A percentile compares a stretch with the other conserved stretches of the same genome.
Conservation (phyloP, 2,113 vertebrate species). For the Dascyllus trimaculatus region DNA sequence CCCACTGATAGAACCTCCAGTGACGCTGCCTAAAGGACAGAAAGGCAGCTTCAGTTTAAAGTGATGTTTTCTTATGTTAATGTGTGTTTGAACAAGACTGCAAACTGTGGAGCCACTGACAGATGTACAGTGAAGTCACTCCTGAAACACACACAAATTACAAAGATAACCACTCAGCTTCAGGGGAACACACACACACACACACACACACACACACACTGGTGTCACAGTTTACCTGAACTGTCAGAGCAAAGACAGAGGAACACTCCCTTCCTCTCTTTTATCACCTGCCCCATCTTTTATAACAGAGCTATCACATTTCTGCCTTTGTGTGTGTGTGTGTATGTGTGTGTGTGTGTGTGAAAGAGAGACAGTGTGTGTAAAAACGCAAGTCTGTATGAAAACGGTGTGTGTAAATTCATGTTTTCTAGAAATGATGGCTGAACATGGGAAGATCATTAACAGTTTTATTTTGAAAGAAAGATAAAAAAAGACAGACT, state of each 20-base stretch:
- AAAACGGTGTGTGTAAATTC: neutral
- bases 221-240: conserved; percentile 28
- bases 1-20: too few species aligned
- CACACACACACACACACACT: neutral
- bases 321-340: conserved; percentile 11
- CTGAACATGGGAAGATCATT: neutral
- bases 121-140: neutral
- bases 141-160: neutral
- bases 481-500: neutral
- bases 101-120: neutral
- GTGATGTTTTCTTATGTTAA: neutral
- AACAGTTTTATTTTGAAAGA: neutral
- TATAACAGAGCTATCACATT: conserved; percentile 35
- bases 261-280: conserved; percentile 35
- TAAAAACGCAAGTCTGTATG: neutral
- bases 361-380: neutral
- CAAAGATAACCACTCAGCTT: conserved; percentile 3
- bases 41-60: too few species aligned
- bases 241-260: neutral
- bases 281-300: conserved; percentile 30
- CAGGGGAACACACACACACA: neutral
- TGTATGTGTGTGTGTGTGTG: conserved; percentile 26
- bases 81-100: neutral
- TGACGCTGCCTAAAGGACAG: too few species aligned
- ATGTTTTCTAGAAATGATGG: neutral